Conservation (phyloP, 2,888 invertebrate genomes). For the Labia minor region DNA sequence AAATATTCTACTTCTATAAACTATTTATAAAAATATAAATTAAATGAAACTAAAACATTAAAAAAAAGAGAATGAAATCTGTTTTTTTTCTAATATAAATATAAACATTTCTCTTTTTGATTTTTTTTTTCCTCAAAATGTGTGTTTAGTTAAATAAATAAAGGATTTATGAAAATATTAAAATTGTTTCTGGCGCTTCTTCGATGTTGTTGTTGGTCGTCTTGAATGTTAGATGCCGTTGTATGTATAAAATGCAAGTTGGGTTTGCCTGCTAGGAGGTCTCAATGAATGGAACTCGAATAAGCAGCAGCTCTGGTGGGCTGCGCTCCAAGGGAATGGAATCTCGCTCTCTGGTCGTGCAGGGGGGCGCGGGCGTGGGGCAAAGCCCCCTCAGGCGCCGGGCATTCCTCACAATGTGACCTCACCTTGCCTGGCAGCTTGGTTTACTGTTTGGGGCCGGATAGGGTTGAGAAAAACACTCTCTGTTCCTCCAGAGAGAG, state of each 20-base stretch:
- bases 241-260: slow-evolving; percentile 18
- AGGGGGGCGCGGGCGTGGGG: slow-evolving; percentile 36
- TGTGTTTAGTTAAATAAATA: too few species aligned
- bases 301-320: slow-evolving; percentile 22
- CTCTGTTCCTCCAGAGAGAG: not conserved
- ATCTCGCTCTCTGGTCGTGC: slow-evolving; percentile 25
- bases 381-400: slow-evolving; percentile 43
- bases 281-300: slow-evolving; percentile 42
- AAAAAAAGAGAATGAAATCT: too few species aligned
- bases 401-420: slow-evolving; percentile 40
- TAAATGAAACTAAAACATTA: too few species aligned
- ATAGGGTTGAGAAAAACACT: slow-evolving; percentile 15
- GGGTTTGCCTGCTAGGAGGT: slow-evolving; percentile 44
- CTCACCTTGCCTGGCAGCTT: slow-evolving; percentile 24
- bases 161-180: too few species aligned
- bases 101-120: too few species aligned
- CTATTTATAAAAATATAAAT: too few species aligned
- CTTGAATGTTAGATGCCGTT: not conserved
- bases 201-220: not conserved
- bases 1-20: too few species aligned
- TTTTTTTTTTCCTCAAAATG: too few species aligned
- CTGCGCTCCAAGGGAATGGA: slow-evolving; percentile 23
- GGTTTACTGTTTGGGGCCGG: slow-evolving; percentile 20
- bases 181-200: not conserved
- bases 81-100: too few species aligned